Evolutionary conservation across 2,797 vertebrate genomes (phyloP).

Genomic region (Dromococcyx pavoninus): DNA sequence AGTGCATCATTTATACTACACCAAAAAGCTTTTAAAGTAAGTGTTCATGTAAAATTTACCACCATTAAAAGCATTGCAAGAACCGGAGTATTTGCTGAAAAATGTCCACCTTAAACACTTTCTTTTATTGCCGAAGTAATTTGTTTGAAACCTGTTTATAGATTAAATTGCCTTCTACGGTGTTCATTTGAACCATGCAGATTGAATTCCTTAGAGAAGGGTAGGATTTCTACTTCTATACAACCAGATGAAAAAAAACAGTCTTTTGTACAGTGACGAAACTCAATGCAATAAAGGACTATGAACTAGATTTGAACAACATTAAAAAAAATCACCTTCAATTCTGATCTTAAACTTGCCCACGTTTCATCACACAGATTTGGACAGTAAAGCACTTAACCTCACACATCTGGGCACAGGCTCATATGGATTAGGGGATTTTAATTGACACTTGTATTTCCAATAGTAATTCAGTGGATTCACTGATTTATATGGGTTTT

Average conservation of each 20-base stretch:
- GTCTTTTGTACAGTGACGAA: neutral
- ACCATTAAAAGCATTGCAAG: slow-evolving; percentile 69
- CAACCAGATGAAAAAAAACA: neutral
- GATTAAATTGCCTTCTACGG: slow-evolving; percentile 57
- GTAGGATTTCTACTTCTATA: slow-evolving; percentile 10
- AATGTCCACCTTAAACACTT: slow-evolving; percentile 65
- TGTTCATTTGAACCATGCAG: slow-evolving; percentile 26
- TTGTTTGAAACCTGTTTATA: slow-evolving; percentile 64
- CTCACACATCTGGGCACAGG: neutral
- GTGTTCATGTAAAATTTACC: slow-evolving; percentile 74
- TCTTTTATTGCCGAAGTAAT: slow-evolving; percentile 58
- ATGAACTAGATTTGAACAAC: neutral
- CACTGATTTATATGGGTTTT: neutral
- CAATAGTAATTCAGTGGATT: neutral
- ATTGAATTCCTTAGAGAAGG: slow-evolving; percentile 13
- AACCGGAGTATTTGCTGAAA: slow-evolving; percentile 66
- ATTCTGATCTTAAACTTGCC: neutral
- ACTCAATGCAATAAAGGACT: neutral
- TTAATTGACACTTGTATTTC: neutral
- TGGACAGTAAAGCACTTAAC: neutral
- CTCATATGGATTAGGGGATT: neutral
- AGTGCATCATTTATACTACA: slow-evolving; percentile 71
- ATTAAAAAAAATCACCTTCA: neutral
- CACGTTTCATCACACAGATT: neutral
- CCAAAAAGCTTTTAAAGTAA: slow-evolving; percentile 75